A percentile compares a stretch with the other conserved stretches of the same genome.
phyloP scores from a whole-genome alignment of 2,797 vertebrate genomes.

The Melanotaenia parkinsoni region DNA sequence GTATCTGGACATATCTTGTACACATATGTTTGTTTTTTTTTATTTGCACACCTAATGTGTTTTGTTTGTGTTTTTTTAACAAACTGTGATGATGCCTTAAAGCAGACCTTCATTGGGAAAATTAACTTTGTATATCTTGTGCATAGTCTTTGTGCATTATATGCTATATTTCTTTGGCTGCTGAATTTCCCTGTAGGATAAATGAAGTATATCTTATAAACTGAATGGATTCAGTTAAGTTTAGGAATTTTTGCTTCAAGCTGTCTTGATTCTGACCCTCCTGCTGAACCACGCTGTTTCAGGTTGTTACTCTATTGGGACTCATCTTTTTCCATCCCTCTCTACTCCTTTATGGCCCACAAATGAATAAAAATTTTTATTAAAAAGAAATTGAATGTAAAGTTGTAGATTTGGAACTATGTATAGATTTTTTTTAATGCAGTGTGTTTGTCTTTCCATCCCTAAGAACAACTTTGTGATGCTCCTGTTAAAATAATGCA shows the following conservation, averaged over 20 bases:
- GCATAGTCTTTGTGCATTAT: background rate
- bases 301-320: background rate
- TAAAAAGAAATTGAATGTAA: background rate
- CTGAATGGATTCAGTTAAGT: background rate
- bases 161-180: background rate
- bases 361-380: background rate
- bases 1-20: background rate
- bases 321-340: background rate
- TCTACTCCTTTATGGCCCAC: background rate
- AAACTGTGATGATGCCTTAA: background rate
- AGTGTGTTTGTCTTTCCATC: background rate
- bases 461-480: background rate
- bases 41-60: background rate
- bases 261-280: background rate
- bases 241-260: background rate
- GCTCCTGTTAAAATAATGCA: background rate
- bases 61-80: background rate
- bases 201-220: background rate
- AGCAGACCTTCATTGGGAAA: background rate
- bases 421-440: background rate
- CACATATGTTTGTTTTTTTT: background rate
- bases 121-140: background rate
- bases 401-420: background rate
- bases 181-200: background rate
- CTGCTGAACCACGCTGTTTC: background rate